Evolutionary conservation across 1,140 invertebrate genomes (phyloP).

Genomic region (Tetramorium alpestre): DNA sequence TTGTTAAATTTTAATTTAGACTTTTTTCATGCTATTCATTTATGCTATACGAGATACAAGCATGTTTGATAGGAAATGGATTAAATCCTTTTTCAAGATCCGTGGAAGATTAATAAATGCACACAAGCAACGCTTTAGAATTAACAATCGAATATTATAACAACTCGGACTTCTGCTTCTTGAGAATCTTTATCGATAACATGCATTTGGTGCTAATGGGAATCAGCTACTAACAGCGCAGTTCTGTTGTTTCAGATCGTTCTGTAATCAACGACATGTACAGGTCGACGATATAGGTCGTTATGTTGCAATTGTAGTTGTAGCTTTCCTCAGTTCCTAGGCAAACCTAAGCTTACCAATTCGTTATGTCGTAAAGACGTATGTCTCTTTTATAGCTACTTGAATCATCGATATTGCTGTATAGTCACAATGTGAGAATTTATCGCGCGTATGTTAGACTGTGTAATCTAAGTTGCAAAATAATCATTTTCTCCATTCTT

Average conservation of each 20-base stretch:
- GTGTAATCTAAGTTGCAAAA: conserved; percentile 4
- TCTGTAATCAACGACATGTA: not conserved
- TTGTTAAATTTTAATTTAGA: not conserved
- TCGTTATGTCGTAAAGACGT: conserved; percentile 21
- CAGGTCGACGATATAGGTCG: not conserved
- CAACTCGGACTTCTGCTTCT: not conserved
- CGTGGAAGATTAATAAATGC: not conserved
- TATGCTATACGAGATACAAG: not conserved
- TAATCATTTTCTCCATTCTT: not conserved
- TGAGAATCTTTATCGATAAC: conserved; percentile 37
- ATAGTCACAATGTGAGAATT: not conserved
- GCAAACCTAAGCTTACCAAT: not conserved
- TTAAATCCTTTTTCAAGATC: not conserved
- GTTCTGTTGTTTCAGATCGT: conserved; percentile 12
- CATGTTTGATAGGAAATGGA: not conserved
- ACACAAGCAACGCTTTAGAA: not conserved
- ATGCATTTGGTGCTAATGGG: not conserved
- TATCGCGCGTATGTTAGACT: not conserved
- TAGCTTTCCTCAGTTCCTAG: not conserved
- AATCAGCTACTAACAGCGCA: not conserved
- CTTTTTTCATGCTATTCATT: not conserved
- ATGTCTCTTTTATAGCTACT: not conserved
- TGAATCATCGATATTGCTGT: conserved; percentile 14
- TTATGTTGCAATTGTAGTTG: not conserved
- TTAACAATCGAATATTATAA: conserved; percentile 59